A percentile compares a stretch with the other conserved stretches of the same genome.
These are phyloP conservation scores for Lasius platythorax DNA, from an alignment of 2,888 invertebrate species.

Conservation along the genomic window DNA sequence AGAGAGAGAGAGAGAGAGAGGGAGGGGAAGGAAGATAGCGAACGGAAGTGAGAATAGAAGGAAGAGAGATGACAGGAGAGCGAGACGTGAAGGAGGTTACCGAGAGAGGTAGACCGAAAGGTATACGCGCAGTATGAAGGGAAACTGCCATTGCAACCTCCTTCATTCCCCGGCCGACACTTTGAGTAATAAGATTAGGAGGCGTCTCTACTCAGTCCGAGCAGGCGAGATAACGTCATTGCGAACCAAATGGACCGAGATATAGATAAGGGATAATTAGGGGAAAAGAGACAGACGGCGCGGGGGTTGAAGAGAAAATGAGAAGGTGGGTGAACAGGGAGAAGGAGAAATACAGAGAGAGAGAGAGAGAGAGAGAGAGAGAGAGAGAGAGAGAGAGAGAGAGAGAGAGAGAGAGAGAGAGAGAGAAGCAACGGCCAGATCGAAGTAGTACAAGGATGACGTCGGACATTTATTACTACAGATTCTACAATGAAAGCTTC, in stretches of 20 bases:
- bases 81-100: conserved; percentile 19
- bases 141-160: conserved; percentile 81
- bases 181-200: conserved; percentile 85
- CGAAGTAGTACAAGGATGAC: conserved; percentile 76
- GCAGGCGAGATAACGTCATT: conserved; percentile 84
- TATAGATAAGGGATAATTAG: conserved; percentile 86
- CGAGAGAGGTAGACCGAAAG: conserved; percentile 53
- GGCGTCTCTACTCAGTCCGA: conserved; percentile 77
- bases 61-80: conserved; percentile 48
- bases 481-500: conserved; percentile 77
- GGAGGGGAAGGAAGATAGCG: conserved; percentile 20
- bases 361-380: conserved; percentile 62
- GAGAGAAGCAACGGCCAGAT: conserved; percentile 65
- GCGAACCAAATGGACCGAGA: conserved; percentile 85
- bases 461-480: conserved; percentile 83
- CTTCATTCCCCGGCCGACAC: conserved; percentile 81
- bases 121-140: conserved; percentile 74
- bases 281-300: conserved; percentile 81
- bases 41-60: conserved; percentile 39
- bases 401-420: conserved; percentile 66
- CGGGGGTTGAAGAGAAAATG: conserved; percentile 63
- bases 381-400: conserved; percentile 62
- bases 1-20: conserved; percentile 15
- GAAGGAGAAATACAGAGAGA: conserved; percentile 62
- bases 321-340: conserved; percentile 58